Conservation (phyloP, 1,140 invertebrate species). For the Dendrolimus kikuchii region DNA sequence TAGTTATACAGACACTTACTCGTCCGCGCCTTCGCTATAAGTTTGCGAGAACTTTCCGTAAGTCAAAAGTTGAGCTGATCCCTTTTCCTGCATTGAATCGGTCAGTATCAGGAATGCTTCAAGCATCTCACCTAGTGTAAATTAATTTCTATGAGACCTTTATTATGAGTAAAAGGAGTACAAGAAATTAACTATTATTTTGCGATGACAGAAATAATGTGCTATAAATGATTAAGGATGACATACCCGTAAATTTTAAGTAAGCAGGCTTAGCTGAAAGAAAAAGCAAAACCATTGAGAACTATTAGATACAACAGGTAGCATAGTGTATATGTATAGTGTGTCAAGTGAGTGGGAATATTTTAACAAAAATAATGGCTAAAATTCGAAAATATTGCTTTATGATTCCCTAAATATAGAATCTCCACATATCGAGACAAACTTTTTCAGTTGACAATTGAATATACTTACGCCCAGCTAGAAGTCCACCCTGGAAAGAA, state of each 20-base stretch:
- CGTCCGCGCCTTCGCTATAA: constrained; percentile 34
- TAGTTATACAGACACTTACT: constrained; percentile 25
- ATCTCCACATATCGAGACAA: no score
- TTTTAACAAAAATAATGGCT: no score
- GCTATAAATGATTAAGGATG: background rate
- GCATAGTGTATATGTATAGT: background rate
- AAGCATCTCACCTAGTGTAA: constrained; percentile 33
- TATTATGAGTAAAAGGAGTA: no score
- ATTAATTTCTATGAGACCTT: background rate
- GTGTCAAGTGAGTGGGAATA: no score
- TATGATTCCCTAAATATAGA: no score
- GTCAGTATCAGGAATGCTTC: constrained; percentile 47
- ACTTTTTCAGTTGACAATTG: background rate
- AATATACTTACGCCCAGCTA: constrained; percentile 34
- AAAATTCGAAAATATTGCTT: no score
- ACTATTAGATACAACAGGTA: background rate
- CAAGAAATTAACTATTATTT: background rate
- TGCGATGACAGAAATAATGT: background rate
- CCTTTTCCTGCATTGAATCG: constrained; percentile 40
- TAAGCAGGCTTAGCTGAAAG: constrained; percentile 39
- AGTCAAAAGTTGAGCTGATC: constrained; percentile 25
- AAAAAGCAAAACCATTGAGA: constrained; percentile 1
- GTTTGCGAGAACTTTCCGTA: constrained; percentile 44
- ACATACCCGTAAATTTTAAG: constrained; percentile 34
- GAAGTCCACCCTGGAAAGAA: constrained; percentile 37